Base-by-base conservation (phyloP, 2,888 invertebrate species). In the Chesias legatella region DNA sequence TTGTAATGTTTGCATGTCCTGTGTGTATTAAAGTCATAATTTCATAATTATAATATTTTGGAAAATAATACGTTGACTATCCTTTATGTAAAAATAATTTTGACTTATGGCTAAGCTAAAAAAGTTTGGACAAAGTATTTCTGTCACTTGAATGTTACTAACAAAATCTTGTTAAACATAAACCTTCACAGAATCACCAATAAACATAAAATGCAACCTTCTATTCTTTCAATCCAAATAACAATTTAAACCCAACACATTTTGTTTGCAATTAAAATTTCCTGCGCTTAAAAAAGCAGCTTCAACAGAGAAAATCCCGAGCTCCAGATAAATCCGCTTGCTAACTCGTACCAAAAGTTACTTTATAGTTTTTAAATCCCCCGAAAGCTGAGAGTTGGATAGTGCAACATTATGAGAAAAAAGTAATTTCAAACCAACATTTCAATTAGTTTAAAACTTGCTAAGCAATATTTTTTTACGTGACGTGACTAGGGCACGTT, bases 241-340 rank as follows among this genome's bases (percentile, higher is more conserved):
- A 29, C 24, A 37, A 27, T 47, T 33, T 33, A 35, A 44, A 29
- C 31, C 28, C 24, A 37, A 7, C 43, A 33, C 26, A 30, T 47
- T 47, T 47, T 43, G 43, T 43, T 46, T 42, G 36, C 45, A 43
- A 53, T 51, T 56, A 60, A 64, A 67, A 64, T 59, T 64, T 63
- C 57, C 26, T 42, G 48, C 33, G 50, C 34, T 48, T 58, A 66
- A 65, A 72, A 76, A 80, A 73, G 63, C 68, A 73, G 65, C 71
- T 78, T 67, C 65, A 74, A 71, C 70, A 63, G 62, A 63, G 62
- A 61, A 70, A 72, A 63, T 60, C 60, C 40, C 60, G 35, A 45
- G 58, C 55, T 59, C 49, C 70, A 73, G 71, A 74, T 75, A 73
- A 79, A 80, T 77, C 78, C 75, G 67, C 69, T 69, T 60, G 49